These are phyloP conservation scores for Napeogenes sylphis DNA, from an alignment of 2,888 invertebrate genomes.

Conservation along the genomic window DNA sequence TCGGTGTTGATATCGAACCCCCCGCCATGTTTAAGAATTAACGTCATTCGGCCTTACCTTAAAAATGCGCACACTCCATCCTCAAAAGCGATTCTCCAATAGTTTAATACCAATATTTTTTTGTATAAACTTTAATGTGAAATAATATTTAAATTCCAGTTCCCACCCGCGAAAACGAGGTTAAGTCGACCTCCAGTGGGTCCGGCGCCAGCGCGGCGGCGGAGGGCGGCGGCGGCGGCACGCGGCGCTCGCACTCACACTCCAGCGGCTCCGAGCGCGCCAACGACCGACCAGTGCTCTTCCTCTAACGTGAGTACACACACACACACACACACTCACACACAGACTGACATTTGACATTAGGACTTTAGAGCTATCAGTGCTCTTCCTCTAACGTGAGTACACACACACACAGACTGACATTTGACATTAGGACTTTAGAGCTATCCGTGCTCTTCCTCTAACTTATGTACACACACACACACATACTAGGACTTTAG, in stretches of 20 bases:
- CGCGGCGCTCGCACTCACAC: slow-evolving; percentile 61
- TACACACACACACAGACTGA: slow-evolving; percentile 28
- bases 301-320: slow-evolving; percentile 53
- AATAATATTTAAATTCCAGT: slow-evolving; percentile 5
- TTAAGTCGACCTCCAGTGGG: slow-evolving; percentile 58
- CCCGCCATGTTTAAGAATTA: too few species aligned
- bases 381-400: slow-evolving; percentile 25
- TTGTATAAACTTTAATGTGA: too few species aligned
- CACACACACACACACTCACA: slow-evolving; percentile 18
- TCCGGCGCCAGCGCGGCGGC: slow-evolving; percentile 54
- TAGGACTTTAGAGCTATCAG: too few species aligned
- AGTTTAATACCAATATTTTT: too few species aligned
- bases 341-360: background rate
- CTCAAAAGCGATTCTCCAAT: too few species aligned
- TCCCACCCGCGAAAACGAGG: slow-evolving; percentile 46
- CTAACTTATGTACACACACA: background rate
- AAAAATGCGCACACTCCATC: too few species aligned
- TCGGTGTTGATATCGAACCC: too few species aligned
- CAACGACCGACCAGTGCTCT: slow-evolving; percentile 60
- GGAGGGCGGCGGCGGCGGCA: slow-evolving; percentile 63
- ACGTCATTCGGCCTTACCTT: too few species aligned
- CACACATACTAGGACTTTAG: too few species aligned
- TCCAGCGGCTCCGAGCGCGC: slow-evolving; percentile 59
- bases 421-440: too few species aligned
- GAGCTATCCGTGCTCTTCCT: background rate